A percentile compares a stretch with the other conserved stretches of the same genome.
phyloP scores from a whole-genome alignment of 2,113 vertebrate species.

The Platichthys stellatus region DNA sequence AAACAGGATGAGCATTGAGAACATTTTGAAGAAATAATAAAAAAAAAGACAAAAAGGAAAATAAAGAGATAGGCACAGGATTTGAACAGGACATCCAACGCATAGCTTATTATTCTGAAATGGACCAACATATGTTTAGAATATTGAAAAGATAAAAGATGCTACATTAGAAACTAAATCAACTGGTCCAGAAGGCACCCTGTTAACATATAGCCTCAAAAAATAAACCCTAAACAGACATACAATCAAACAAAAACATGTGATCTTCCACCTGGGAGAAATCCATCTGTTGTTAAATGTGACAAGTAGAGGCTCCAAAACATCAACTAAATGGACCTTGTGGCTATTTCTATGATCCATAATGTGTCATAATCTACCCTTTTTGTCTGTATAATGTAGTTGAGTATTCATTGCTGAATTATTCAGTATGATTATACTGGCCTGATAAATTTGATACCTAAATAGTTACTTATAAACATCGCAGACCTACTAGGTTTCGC shows the following conservation, averaged over 20 bases:
- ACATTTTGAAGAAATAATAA: too few relatives aligned
- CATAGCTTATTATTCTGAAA: too few relatives aligned
- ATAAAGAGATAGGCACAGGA: too few relatives aligned
- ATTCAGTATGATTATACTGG: neutral
- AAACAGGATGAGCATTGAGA: too few relatives aligned
- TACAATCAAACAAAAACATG: neutral
- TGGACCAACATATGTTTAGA: too few relatives aligned
- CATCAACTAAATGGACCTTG: neutral
- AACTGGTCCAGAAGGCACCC: constrained; percentile 58
- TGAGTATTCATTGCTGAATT: neutral
- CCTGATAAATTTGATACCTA: constrained; percentile 13
- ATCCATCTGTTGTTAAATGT: too few relatives aligned
- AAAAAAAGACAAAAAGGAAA: too few relatives aligned
- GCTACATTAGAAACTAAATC: constrained; percentile 41
- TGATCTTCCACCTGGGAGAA: too few relatives aligned
- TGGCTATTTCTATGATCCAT: neutral
- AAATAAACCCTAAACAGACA: neutral
- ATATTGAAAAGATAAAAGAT: neutral
- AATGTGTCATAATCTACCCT: neutral
- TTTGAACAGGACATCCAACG: too few relatives aligned
- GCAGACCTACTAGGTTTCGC: neutral
- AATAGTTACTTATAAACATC: neutral
- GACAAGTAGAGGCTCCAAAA: neutral
- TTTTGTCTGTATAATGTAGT: neutral
- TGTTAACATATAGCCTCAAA: neutral